These are phyloP conservation scores for Nyleta sp. DNA, from an alignment of 2,888 invertebrate species.

Conservation along the genomic window DNA sequence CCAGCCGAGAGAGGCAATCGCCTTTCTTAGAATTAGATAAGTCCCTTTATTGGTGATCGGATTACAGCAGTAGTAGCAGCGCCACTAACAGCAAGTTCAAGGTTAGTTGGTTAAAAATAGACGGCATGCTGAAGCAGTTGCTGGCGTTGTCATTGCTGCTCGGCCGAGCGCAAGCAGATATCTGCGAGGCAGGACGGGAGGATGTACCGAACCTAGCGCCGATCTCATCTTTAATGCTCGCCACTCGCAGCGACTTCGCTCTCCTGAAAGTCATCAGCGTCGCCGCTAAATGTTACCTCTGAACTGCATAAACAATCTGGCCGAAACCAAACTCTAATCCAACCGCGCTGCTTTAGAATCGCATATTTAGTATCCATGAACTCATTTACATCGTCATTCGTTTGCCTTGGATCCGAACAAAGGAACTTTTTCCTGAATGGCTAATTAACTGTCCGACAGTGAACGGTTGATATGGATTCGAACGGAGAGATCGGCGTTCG, in stretches of 20 bases:
- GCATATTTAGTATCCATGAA: constrained; percentile 42
- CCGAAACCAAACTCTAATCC: constrained; percentile 27
- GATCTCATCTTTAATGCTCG: constrained; percentile 61
- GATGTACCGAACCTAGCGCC: constrained; percentile 47
- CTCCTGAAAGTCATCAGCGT: constrained; percentile 52
- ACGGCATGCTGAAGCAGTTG: constrained; percentile 60
- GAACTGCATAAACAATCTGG: constrained; percentile 50
- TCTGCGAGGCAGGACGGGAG: constrained; percentile 46
- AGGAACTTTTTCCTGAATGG: constrained; percentile 4
- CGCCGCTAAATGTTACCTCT: constrained; percentile 37
- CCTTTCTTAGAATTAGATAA: constrained; percentile 78
- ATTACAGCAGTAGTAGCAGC: constrained; percentile 72
- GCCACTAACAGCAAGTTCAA: constrained; percentile 74
- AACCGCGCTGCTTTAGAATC: constrained; percentile 40
- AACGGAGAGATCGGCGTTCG: not conserved
- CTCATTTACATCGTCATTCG: constrained; percentile 35
- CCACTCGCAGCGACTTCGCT: constrained; percentile 25
- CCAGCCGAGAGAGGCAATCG: constrained; percentile 71
- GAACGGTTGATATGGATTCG: not conserved
- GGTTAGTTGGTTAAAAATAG: constrained; percentile 76
- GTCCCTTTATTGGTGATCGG: constrained; percentile 77
- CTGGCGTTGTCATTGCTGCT: constrained; percentile 56
- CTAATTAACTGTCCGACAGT: constrained; percentile 24
- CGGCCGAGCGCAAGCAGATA: constrained; percentile 39
- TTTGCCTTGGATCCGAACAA: constrained; percentile 13